Conservation (phyloP, 2,113 vertebrate species). For the Arenaria interpres region DNA sequence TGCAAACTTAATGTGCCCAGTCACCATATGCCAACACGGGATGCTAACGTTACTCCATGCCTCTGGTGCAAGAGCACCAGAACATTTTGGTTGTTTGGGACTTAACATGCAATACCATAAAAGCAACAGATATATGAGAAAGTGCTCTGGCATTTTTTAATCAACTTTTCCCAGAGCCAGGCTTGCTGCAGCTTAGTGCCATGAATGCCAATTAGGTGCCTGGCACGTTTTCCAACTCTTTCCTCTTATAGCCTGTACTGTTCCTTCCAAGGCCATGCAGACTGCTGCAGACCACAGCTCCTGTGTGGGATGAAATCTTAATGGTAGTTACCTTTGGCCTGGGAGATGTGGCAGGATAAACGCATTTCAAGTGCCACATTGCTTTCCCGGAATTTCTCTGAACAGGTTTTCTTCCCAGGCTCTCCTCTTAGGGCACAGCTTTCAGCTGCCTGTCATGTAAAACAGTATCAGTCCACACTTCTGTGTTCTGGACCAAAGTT, state of each 20-base stretch:
- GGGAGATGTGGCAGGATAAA: background rate
- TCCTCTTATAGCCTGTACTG: background rate
- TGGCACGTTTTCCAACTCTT: background rate
- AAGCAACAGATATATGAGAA: background rate
- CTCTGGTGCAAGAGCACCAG: background rate
- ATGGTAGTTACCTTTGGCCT: background rate
- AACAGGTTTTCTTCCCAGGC: background rate
- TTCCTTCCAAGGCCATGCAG: background rate
- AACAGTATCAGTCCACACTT: background rate
- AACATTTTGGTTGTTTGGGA: background rate
- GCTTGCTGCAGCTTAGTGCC: background rate
- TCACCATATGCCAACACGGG: accelerated
- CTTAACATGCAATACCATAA: background rate
- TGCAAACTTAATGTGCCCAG: background rate
- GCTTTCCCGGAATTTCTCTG: background rate
- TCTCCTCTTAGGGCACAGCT: background rate
- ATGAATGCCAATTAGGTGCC: background rate
- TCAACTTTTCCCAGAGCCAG: background rate
- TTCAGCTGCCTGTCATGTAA: background rate
- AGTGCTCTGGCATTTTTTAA: background rate
- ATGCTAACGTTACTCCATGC: background rate
- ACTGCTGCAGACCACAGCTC: background rate
- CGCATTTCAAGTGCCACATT: background rate
- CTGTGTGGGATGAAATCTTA: background rate
- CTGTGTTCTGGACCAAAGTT: background rate